Base-by-base conservation (phyloP, 2,888 invertebrate genomes). In the Alentia gelatinosa region DNA sequence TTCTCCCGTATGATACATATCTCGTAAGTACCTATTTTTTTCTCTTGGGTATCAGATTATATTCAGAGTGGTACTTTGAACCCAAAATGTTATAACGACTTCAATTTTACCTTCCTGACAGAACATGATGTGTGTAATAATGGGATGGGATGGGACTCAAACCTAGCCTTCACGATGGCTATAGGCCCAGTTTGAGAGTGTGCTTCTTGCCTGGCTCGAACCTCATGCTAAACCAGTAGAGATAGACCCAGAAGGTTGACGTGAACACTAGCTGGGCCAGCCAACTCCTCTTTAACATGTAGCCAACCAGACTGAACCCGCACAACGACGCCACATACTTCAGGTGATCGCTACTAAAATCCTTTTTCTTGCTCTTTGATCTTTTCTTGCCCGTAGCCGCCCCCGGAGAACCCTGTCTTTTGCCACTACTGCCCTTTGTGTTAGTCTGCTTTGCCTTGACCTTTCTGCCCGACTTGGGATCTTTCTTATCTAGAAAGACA, bases 181-280 rank as follows among this genome's bases (percentile, higher is more conserved):
- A 89, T 89, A 89, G 33, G 12, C 88, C 47, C 12, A 89, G 68
- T 26, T 74, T 40, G 12, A 37, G 26, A 40, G 68, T 30, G 68
- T 79, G 79, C 39, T 39, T 79, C 39, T 39, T 79, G 7, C 23
- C 5, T 23, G 40, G 39, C 37, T 90, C 90, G 63, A 90, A 90
- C 33, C 90, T 26, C 30, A 90, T n/a, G 23, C 50, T 26, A 39
- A 86, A 90, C 90, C 90, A 90, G 83, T 91, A 92, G 47, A 92
- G 86, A 79, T 91, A 91, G 23, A 86, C 90, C 63, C 89, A 91
- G 74, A 92, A 92, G 50, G 84, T 79, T 39, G 88, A 63, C 3
- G 91, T 90, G 50, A 91, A 40, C 23, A 90, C n/a, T 9, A 88
- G 79, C 83, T 92, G 92, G 7, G 89, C 89, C 40, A 90, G 5